phyloP scores from a whole-genome alignment of 2,888 invertebrate genomes.

The Acronicta psi region DNA sequence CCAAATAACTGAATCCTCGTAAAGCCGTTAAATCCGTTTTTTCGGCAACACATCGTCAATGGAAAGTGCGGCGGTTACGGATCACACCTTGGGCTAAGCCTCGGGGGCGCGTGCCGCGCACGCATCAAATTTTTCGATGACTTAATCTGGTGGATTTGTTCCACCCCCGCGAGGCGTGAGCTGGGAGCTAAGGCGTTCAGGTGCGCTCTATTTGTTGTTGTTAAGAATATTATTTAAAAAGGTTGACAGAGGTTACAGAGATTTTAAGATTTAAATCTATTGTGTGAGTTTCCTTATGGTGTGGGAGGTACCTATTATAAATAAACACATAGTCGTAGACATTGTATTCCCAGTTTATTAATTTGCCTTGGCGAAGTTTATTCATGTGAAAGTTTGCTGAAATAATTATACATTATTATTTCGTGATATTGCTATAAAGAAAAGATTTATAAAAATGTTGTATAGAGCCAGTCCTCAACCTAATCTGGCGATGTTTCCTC shows the following conservation, averaged over 20 bases:
- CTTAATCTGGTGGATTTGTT: conserved; percentile 71
- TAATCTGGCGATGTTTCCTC: conserved; percentile 53
- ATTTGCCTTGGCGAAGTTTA: too few relatives aligned
- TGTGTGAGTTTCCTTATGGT: too few relatives aligned
- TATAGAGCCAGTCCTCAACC: conserved; percentile 41
- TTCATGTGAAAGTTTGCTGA: too few relatives aligned
- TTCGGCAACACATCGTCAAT: conserved; percentile 68
- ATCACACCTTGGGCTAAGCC: conserved; percentile 69
- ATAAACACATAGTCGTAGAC: too few relatives aligned
- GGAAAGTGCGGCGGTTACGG: conserved; percentile 62
- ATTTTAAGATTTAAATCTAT: too few relatives aligned
- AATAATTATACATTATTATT: background rate
- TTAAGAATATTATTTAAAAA: conserved; percentile 9
- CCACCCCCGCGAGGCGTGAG: conserved; percentile 59
- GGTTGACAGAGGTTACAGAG: background rate
- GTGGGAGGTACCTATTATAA: too few relatives aligned
- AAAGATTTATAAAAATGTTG: conserved; percentile 40
- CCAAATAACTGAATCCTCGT: conserved; percentile 57
- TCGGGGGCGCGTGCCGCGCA: conserved; percentile 67
- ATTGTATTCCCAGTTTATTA: too few relatives aligned
- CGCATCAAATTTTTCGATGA: conserved; percentile 79
- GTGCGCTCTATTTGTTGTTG: conserved; percentile 18
- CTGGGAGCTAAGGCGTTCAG: conserved; percentile 47
- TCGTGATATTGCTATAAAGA: conserved; percentile 25
- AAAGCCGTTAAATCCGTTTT: conserved; percentile 71